Base-by-base conservation (phyloP, 2,797 vertebrate species). In the Cichlasoma orientale region DNA sequence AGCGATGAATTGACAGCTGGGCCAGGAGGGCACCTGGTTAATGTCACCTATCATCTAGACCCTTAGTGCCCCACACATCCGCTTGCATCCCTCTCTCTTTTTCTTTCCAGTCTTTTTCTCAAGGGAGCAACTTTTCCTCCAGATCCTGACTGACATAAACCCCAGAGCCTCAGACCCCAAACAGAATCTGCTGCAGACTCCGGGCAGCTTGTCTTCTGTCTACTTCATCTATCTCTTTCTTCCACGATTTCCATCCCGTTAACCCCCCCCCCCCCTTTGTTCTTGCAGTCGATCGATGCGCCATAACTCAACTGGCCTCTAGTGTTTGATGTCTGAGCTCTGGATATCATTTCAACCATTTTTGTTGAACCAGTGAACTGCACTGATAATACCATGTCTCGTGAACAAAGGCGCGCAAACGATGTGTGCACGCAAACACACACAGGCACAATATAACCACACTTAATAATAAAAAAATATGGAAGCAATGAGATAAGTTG, bases 11-110 rank as follows among this genome's bases (percentile, higher is more conserved):
- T 93, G 92, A 90, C 92, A 92, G 91, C 89, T 90, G 76, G 86
- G 47, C 87, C 85, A 78, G 63, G 54, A 88, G 84, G 92, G 90
- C 85, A 92, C 93, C 95, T 96, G 95, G 94, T 92, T 93, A 94
- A 92, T 82, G 90, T 96, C 95, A 95, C 90, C 93, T 79, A 92
- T 95, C 95, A 94, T 95, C 86, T 81, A 90, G 82, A 84, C 80
- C 84, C 83, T 81, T 77, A 69, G 78, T 90, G 88, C 89, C 89
- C 91, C 89, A 90, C 85, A 89, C 88, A 89, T 87, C 85, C 90
- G 79, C 88, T 88, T 90, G 83, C 86, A 86, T 92, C 88, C 79
- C 85, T 82, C 83, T 77, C 80, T 85, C 83, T 73, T 77, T 90
- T 73, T 80, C 74, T 82, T 85, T 86, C 78, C 75, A 63, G 68